Percentiles rank a stretch among this genome's conserved stretches.
Evolutionary conservation across 1,140 invertebrate species (phyloP).

Genomic region (Homalodisca vitripennis): DNA sequence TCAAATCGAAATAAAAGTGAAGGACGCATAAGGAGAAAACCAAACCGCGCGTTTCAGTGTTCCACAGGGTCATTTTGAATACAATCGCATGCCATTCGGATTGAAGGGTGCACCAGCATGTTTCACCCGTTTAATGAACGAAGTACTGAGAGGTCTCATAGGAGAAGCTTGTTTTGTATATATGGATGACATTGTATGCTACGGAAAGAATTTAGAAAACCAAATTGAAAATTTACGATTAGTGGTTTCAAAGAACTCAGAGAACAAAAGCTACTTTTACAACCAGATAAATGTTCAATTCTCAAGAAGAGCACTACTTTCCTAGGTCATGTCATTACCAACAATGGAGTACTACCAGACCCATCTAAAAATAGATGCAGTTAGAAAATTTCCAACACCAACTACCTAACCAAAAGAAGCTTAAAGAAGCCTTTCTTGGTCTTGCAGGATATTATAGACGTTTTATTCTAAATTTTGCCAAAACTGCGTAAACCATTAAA

Average conservation of each 20-base stretch:
- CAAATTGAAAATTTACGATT: constrained; percentile 41
- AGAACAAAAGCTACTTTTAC: constrained; percentile 48
- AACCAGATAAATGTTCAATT: constrained; percentile 52
- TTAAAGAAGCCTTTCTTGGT: constrained; percentile 52
- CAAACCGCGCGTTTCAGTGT: constrained; percentile 39
- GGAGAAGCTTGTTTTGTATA: constrained; percentile 46
- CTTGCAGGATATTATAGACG: constrained; percentile 48
- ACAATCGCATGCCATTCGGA: constrained; percentile 37
- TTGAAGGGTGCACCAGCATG: constrained; percentile 32
- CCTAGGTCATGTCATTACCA: constrained; percentile 49
- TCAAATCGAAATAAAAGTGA: constrained; percentile 42
- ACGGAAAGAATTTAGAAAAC: constrained; percentile 43
- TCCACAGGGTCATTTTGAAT: constrained; percentile 34
- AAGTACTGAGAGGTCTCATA: constrained; percentile 44
- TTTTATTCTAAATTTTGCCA: constrained; percentile 47
- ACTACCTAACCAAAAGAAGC: constrained; percentile 45
- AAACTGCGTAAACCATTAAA: constrained; percentile 46
- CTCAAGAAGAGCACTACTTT: constrained; percentile 48
- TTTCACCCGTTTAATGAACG: constrained; percentile 43
- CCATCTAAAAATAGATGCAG: constrained; percentile 47
- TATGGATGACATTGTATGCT: constrained; percentile 50
- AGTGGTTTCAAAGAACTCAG: constrained; percentile 47
- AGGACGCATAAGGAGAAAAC: constrained; percentile 35
- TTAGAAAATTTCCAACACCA: constrained; percentile 48
- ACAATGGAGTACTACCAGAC: constrained; percentile 48